Evolutionary conservation across 2,797 vertebrate genomes (phyloP), one percentile per base, ranked within the genome.

Genomic region (Sebastes taczanowskii): DNA sequence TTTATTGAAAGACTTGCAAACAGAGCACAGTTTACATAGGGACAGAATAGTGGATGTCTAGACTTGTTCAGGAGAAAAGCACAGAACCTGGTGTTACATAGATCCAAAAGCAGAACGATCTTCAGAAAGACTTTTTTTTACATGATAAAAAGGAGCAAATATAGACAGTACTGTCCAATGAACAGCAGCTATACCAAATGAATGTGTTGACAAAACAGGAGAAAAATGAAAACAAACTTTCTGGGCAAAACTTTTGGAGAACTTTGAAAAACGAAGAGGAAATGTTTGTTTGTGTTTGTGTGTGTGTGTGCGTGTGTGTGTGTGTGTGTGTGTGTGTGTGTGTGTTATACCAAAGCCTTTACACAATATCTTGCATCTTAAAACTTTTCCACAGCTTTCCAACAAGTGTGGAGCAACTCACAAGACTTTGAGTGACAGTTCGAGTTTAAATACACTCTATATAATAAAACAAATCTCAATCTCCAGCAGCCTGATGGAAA

Each of bases 1-100:
- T 96, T 96, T 94, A 95, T 96, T 96, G 85, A 94, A 95, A 95
- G 92, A 90, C 86, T 93, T 91, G 86, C 90, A 92, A 91, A 94
- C 86, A 93, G 71, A 92, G 80, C 90, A 95, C 93, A 90, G 78
- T 77, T 93, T 85, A 93, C 87, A 88, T 64, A 58, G 52, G 83
- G 67, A 88, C 77, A 86, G 69, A 80, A 83, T 63, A 84, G 71
- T 70, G 70, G 73, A 86, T 77, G 56, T 79, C 32, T 70, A 83
- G 75, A 88, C 58, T 85, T 88, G 53, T 80, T 88, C 60, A 85
- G 84, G 74, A 88, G 59, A 87, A 80, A 85, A 91, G 67, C 88
- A 94, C 80, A 90, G 18, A 81, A 88, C 62, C 74, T 81, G 65
- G 63, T 67, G 71, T 81, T 80, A 91, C 84, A 92, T 70, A 80